Conservation (phyloP, 2,113 vertebrate species). For the Nothocercus nigrocapillus region DNA sequence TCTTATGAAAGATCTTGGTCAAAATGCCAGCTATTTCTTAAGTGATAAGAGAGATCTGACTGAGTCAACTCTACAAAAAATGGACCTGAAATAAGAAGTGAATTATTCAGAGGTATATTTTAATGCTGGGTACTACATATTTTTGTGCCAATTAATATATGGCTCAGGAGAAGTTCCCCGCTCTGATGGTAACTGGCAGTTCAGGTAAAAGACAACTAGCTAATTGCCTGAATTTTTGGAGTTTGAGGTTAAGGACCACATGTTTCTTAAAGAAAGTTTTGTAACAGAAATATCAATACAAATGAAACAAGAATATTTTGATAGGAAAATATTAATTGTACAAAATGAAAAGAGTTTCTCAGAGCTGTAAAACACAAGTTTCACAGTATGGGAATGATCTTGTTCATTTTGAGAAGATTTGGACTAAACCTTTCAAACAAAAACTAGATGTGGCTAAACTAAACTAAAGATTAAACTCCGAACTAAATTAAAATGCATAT, state of each 20-base stretch:
- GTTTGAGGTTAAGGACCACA: not conserved
- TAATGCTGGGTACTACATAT: not conserved
- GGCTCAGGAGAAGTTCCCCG: not conserved
- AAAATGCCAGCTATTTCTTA: not conserved
- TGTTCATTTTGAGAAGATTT: not conserved
- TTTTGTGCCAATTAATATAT: not conserved
- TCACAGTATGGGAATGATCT: not conserved
- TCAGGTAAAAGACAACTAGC: not conserved
- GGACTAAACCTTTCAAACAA: not conserved
- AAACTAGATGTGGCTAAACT: not conserved
- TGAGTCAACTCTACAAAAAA: not conserved
- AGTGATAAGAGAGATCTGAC: not conserved
- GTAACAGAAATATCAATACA: not conserved
- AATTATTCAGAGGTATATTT: not conserved
- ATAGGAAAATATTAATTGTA: not conserved
- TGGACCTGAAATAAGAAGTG: not conserved
- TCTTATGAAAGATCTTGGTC: not conserved
- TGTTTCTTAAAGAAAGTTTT: not conserved
- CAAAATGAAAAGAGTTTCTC: accelerated
- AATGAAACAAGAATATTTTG: not conserved
- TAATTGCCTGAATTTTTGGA: not conserved
- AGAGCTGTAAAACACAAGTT: not conserved
- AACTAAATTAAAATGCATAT: not conserved
- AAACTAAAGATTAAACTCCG: too few relatives aligned
- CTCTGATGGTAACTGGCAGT: not conserved